Percentiles rank a stretch among this genome's conserved stretches.
Conservation (phyloP, 1,140 invertebrate genomes). For the Brachionus rotundiformis region DNA sequence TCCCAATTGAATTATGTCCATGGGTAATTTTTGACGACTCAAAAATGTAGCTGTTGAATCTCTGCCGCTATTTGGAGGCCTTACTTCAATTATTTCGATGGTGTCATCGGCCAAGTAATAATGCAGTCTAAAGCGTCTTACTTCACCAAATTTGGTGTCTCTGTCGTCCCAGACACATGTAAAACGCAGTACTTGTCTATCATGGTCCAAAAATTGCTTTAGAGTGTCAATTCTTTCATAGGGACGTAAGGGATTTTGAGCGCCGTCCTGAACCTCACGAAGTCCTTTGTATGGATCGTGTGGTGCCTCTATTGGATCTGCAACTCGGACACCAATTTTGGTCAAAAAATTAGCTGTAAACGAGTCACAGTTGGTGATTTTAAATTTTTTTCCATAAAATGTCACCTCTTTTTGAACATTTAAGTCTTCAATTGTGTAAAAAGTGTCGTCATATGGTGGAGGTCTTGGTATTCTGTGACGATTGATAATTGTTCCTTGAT, state of each 20-base stretch:
- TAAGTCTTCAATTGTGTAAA: conserved; percentile 70
- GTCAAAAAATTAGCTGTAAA: conserved; percentile 82
- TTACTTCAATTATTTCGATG: conserved; percentile 62
- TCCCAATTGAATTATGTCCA: conserved; percentile 64
- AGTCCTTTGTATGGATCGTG: conserved; percentile 61
- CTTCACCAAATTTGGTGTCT: conserved; percentile 63
- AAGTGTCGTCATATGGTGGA: conserved; percentile 71
- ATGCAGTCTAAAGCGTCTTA: conserved; percentile 62
- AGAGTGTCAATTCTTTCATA: conserved; percentile 64
- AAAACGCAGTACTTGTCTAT: conserved; percentile 64
- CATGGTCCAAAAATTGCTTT: conserved; percentile 64
- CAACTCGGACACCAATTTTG: conserved; percentile 77
- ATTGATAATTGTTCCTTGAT: conserved; percentile 69
- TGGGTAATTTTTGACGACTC: conserved; percentile 60
- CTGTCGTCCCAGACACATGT: conserved; percentile 65
- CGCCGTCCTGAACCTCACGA: conserved; percentile 60
- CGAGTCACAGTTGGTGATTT: conserved; percentile 77
- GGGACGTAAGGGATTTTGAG: conserved; percentile 62
- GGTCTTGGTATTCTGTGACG: conserved; percentile 76
- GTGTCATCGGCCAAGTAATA: conserved; percentile 65
- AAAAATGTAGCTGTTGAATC: conserved; percentile 63
- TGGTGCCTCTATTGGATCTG: conserved; percentile 54
- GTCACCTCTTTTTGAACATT: conserved; percentile 72
- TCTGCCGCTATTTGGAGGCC: conserved; percentile 61
- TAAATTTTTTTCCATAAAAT: conserved; percentile 76